These are phyloP conservation scores for Phyllotreta striolata DNA, from an alignment of 2,888 invertebrate species.

Conservation along the genomic window DNA sequence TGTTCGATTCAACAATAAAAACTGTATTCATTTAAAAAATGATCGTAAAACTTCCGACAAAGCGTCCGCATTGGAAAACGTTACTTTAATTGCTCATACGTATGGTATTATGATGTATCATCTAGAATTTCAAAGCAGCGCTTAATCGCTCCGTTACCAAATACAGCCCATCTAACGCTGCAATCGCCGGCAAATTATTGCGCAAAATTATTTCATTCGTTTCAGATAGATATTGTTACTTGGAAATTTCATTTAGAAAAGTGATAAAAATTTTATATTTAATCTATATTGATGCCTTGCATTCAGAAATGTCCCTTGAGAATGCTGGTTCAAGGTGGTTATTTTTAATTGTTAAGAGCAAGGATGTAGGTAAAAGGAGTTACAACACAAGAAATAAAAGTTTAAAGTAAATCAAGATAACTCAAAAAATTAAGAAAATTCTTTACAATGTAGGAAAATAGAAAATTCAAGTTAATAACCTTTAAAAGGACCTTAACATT, in stretches of 20 bases:
- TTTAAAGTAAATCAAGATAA: too few relatives aligned
- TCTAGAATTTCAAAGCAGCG: conserved; percentile 53
- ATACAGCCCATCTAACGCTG: conserved; percentile 42
- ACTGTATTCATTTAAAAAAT: conserved; percentile 42
- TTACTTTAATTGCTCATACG: conserved; percentile 52
- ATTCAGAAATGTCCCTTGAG: not conserved
- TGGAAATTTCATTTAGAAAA: conserved; percentile 32
- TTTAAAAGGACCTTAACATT: too few relatives aligned
- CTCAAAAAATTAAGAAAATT: too few relatives aligned
- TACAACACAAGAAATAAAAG: too few relatives aligned
- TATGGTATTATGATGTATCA: conserved; percentile 53
- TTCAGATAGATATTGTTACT: conserved; percentile 37
- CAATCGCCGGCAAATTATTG: conserved; percentile 42
- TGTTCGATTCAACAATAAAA: conserved; percentile 45
- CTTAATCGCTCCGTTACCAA: conserved; percentile 47
- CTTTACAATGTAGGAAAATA: too few relatives aligned
- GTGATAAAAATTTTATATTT: conserved; percentile 28
- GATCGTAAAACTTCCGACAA: conserved; percentile 49
- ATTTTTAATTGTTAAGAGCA: too few relatives aligned
- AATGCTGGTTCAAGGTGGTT: too few relatives aligned
- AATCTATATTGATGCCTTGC: conserved; percentile 7
- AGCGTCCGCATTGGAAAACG: conserved; percentile 48
- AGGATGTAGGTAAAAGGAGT: too few relatives aligned
- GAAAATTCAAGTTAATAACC: too few relatives aligned
- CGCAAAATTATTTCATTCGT: conserved; percentile 43